Evolutionary conservation across 1,140 invertebrate genomes (phyloP).

Genomic region (Drosophila cardini): DNA sequence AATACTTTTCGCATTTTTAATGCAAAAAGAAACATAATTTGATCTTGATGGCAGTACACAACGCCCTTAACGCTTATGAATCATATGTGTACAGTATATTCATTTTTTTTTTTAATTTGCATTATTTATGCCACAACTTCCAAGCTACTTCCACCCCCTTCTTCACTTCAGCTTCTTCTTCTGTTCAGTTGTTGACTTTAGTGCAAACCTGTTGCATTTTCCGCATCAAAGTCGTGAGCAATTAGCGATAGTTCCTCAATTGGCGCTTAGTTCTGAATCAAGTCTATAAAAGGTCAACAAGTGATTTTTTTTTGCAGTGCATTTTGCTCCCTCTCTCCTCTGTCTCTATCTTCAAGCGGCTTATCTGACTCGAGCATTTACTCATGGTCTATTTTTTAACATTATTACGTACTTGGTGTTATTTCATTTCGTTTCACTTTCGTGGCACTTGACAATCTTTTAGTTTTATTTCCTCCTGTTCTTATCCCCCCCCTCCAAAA

Average conservation of each 20-base stretch:
- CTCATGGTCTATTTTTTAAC: constrained; percentile 39
- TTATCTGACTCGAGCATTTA: constrained; percentile 52
- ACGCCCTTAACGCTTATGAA: constrained; percentile 11
- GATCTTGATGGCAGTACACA: constrained; percentile 35
- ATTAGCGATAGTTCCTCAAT: constrained; percentile 67
- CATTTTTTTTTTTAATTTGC: constrained; percentile 28
- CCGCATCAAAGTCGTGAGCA: constrained; percentile 70
- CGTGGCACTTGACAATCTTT: constrained; percentile 51
- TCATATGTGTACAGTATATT: constrained; percentile 12
- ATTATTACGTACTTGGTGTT: constrained; percentile 38
- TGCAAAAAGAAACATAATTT: constrained; percentile 22
- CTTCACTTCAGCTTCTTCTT: not conserved
- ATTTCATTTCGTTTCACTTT: constrained; percentile 30
- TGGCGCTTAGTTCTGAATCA: constrained; percentile 30
- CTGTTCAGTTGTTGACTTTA: not conserved
- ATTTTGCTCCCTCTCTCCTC: constrained; percentile 10
- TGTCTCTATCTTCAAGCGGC: constrained; percentile 45
- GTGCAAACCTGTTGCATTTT: constrained; percentile 76
- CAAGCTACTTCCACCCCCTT: not conserved
- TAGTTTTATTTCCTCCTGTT: constrained; percentile 13
- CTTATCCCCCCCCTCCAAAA: not conserved
- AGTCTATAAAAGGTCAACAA: constrained; percentile 66
- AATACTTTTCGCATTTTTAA: constrained; percentile 1
- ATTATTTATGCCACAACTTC: constrained; percentile 23
- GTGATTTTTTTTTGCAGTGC: constrained; percentile 23